Conservation (phyloP, 2,888 invertebrate species). For the Nowickia ferox region DNA sequence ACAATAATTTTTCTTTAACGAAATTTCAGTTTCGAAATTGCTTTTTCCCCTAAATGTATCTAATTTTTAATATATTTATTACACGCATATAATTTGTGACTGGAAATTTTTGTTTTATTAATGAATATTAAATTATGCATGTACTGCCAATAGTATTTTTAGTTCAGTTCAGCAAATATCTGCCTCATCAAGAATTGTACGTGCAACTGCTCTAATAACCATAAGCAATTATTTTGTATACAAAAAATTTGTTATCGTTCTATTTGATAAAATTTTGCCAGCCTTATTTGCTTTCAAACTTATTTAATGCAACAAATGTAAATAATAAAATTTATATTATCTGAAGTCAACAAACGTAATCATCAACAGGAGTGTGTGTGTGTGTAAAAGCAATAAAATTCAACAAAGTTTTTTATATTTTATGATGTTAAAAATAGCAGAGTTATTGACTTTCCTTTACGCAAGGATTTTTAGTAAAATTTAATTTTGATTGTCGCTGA, state of each 20-base stretch:
- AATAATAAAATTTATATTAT: conserved; percentile 22
- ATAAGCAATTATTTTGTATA: conserved; percentile 11
- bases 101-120: conserved; percentile 50
- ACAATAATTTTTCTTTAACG: not conserved
- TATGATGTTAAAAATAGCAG: too few species aligned
- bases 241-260: conserved; percentile 12
- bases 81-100: conserved; percentile 9
- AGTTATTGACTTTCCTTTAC: too few species aligned
- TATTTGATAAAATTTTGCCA: not conserved
- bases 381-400: not conserved
- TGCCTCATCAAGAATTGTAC: not conserved
- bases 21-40: not conserved
- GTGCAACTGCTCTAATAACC: conserved; percentile 11
- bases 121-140: conserved; percentile 58
- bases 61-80: not conserved
- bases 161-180: not conserved
- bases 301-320: not conserved
- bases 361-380: conserved; percentile 51
- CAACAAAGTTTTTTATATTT: not conserved
- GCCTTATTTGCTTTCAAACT: not conserved
- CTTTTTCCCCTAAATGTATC: not conserved
- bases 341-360: not conserved
- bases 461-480: too few species aligned
- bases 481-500: too few species aligned
- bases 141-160: conserved; percentile 34